Percentiles rank a stretch among this genome's conserved stretches.
Conservation (phyloP, 2,888 invertebrate species). For the Scelioninae gen. 2 region DNA sequence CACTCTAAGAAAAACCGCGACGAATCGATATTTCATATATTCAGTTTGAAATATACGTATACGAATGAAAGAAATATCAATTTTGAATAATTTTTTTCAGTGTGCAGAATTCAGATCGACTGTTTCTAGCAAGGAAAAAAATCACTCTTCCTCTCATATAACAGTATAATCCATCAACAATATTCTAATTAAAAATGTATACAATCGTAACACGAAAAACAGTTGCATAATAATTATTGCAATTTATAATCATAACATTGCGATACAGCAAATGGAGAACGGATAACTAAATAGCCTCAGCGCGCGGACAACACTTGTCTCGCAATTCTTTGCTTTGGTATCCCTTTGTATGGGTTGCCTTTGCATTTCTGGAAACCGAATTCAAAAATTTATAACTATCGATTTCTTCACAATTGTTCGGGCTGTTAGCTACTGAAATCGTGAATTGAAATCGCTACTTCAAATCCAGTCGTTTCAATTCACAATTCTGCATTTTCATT, state of each 20-base stretch:
- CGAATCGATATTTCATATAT: conserved; percentile 8
- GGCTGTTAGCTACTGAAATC: conserved; percentile 1
- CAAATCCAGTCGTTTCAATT: conserved; percentile 10
- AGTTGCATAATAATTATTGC: conserved; percentile 23
- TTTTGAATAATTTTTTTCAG: conserved; percentile 11
- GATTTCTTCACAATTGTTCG: not conserved
- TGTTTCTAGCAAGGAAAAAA: conserved; percentile 11
- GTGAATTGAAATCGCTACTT: conserved; percentile 5
- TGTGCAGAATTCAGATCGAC: conserved; percentile 11
- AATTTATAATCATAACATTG: conserved; percentile 47
- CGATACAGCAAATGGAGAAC: conserved; percentile 50
- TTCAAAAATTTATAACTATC: conserved; percentile 10
- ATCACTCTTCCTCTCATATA: conserved; percentile 12
- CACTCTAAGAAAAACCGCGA: not conserved
- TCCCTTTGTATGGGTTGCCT: conserved; percentile 72
- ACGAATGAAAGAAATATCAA: too few relatives aligned
- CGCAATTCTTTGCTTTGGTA: conserved; percentile 74
- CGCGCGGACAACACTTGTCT: conserved; percentile 73
- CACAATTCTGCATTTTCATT: conserved; percentile 8
- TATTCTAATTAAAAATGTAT: conserved; percentile 51
- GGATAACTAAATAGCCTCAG: conserved; percentile 65
- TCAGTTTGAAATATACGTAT: conserved; percentile 3
- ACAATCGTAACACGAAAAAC: conserved; percentile 37
- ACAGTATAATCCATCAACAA: conserved; percentile 37
- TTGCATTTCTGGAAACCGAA: conserved; percentile 74